These are phyloP conservation scores for Polyergus mexicanus DNA, from an alignment of 1,140 invertebrate genomes.

Conservation along the genomic window DNA sequence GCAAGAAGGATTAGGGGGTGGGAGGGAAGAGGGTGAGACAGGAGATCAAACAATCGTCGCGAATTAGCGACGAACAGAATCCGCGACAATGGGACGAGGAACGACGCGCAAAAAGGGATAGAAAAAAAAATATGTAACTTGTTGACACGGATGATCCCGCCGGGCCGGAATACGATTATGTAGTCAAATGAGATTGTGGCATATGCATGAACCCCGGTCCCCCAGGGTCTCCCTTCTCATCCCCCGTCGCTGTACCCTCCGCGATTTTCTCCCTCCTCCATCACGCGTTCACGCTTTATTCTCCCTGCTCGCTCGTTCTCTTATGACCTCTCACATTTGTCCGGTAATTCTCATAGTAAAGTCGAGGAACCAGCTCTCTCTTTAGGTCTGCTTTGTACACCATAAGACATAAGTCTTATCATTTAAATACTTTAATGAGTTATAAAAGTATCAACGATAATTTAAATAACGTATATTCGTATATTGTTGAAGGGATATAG, in stretches of 20 bases:
- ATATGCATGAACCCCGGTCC: constrained; percentile 83
- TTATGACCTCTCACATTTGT: constrained; percentile 42
- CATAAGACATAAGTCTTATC: background rate
- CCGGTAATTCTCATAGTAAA: constrained; percentile 24
- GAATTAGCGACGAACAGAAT: constrained; percentile 65
- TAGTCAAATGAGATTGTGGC: constrained; percentile 87
- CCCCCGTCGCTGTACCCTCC: constrained; percentile 22
- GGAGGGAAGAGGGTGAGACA: background rate
- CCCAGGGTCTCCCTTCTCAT: constrained; percentile 61
- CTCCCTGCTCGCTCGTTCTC: constrained; percentile 31
- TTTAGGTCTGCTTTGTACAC: constrained; percentile 8
- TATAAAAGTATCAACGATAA: background rate
- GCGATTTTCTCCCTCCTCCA: constrained; percentile 48
- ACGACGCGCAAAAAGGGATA: constrained; percentile 53
- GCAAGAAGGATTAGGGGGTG: background rate
- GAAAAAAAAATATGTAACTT: constrained; percentile 84
- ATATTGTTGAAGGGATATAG: background rate
- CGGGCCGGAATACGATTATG: constrained; percentile 84
- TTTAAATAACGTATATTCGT: constrained; percentile 7
- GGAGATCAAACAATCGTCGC: constrained; percentile 65
- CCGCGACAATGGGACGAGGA: constrained; percentile 56
- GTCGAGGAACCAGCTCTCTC: constrained; percentile 24
- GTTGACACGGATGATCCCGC: constrained; percentile 85
- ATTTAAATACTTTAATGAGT: background rate
- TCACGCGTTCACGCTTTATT: constrained; percentile 16